Conservation (phyloP, 1,140 invertebrate species). For the Pseudomyrmex cubaensis region DNA sequence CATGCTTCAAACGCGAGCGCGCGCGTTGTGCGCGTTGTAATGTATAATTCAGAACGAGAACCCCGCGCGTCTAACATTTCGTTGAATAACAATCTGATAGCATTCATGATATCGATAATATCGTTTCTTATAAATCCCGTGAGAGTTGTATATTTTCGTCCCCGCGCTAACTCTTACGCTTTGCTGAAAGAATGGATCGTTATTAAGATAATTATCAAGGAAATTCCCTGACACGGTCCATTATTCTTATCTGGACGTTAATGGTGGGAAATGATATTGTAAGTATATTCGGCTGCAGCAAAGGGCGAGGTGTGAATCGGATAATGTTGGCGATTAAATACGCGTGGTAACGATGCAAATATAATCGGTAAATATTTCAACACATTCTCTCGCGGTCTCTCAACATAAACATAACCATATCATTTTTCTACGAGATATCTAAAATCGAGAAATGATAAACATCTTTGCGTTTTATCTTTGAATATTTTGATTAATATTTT, state of each 20-base stretch:
- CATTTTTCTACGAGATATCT: neutral
- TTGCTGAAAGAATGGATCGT: slow-evolving; percentile 63
- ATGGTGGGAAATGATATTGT: slow-evolving; percentile 60
- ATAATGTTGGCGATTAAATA: slow-evolving; percentile 22
- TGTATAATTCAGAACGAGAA: slow-evolving; percentile 63
- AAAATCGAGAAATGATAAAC: neutral
- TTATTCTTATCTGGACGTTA: slow-evolving; percentile 66
- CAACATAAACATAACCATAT: neutral
- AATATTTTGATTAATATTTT: neutral
- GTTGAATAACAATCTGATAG: slow-evolving; percentile 64
- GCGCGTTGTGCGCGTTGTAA: slow-evolving; percentile 56
- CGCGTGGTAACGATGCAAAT: slow-evolving; percentile 19
- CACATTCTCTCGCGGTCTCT: neutral
- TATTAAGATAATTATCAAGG: slow-evolving; percentile 68
- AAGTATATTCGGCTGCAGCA: slow-evolving; percentile 53
- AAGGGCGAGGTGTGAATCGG: slow-evolving; percentile 38
- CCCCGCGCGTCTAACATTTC: slow-evolving; percentile 32
- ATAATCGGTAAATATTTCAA: slow-evolving; percentile 39
- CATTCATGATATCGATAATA: slow-evolving; percentile 66
- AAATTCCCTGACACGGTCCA: slow-evolving; percentile 66
- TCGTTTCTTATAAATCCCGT: slow-evolving; percentile 66
- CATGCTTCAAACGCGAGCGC: slow-evolving; percentile 24
- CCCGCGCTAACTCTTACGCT: slow-evolving; percentile 48
- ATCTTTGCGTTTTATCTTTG: neutral
- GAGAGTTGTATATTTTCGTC: slow-evolving; percentile 50